Percentiles rank a stretch among this genome's conserved stretches.
phyloP scores from a whole-genome alignment of 2,797 vertebrate genomes.

The Manis pentadactyla region DNA sequence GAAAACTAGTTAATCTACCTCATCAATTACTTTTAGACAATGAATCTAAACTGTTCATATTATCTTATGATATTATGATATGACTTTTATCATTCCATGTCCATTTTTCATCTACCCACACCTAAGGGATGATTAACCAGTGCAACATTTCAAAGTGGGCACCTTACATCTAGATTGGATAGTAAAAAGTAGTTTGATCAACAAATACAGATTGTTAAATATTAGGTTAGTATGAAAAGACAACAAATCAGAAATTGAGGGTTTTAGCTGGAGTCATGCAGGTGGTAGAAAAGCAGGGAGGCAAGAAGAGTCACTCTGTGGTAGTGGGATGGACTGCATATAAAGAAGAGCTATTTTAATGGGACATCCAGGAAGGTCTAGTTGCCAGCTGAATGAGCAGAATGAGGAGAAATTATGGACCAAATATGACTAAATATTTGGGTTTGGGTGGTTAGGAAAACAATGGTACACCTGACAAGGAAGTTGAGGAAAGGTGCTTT shows the following conservation, averaged over 20 bases:
- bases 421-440: background rate
- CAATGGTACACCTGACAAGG: background rate
- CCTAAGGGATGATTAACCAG: background rate
- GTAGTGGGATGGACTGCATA: background rate
- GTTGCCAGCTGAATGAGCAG: background rate
- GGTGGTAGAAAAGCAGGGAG: background rate
- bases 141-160: background rate
- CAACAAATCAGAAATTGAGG: background rate
- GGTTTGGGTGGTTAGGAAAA: background rate
- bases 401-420: background rate
- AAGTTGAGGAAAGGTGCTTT: background rate
- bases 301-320: background rate
- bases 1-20: background rate
- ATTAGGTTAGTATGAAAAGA: background rate
- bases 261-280: background rate
- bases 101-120: background rate
- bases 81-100: background rate
- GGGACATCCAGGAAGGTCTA: background rate
- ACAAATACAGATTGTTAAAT: background rate
- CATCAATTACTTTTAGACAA: background rate
- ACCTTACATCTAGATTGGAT: background rate
- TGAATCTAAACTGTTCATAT: background rate
- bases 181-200: constrained; percentile 23
- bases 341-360: background rate
- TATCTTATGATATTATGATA: background rate